Base-by-base conservation (phyloP, 1,140 invertebrate species). In the Ceratina japonica region DNA sequence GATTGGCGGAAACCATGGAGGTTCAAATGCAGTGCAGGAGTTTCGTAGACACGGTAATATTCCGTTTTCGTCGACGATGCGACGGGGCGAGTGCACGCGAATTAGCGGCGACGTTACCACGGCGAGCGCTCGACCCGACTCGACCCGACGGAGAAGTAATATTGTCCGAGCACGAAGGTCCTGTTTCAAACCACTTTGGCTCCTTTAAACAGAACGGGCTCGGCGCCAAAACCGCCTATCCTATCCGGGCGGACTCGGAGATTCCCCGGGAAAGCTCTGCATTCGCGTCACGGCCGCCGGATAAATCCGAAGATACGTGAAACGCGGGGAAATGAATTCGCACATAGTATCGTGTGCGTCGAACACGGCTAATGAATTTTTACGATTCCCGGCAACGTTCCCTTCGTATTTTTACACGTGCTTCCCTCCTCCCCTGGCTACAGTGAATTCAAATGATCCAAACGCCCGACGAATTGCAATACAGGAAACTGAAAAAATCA, bases 281-380 rank as follows among this genome's bases (percentile, higher is more conserved):
- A 82, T 86, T 82, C 80, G 18, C 62, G 76, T 86, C 83, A 86
- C 83, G 83, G 44, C n/a, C 16, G 56, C 22, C 73, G 72, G n/a
- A 72, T 86, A 82, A 86, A 86, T 82, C 84, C 75, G 65, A 72
- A 81, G 82, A 85, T 85, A 85, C 69, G 64, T 71, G 61, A 54
- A 74, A 64, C 51, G 18, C 20, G 4, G 63, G 44, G 54, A 85
- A 85, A 82, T 86, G 80, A 86, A 86, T 85, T 85, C 79, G 54
- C 59, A 49, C 68, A 22, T 12, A 59, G 68, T 85, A 81, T 80
- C 75, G 62, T 37, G 20, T 52, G 27, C 16, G 31, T n/a, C 27
- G 56, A 71, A 58, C 20, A 78, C 59, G 24, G 7, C 2, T 73
- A 64, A 73, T 56, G 75, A 78, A 78, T 78, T 78, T 78, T 73